Base-by-base conservation (phyloP, 2,888 invertebrate species). In the Philhelius pedissequus region DNA sequence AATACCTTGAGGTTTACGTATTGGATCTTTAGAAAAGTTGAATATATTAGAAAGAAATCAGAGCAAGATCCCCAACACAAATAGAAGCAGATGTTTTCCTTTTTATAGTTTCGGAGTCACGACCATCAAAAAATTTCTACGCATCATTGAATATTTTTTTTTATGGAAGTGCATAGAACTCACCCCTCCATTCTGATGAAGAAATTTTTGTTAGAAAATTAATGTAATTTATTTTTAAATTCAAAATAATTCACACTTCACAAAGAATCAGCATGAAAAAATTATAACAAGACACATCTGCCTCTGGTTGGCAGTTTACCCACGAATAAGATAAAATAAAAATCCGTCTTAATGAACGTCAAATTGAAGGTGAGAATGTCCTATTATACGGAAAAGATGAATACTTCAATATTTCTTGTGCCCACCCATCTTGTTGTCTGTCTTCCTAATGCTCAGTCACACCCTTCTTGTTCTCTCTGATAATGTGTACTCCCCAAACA, bases 281-380 rank as follows among this genome's bases (percentile, higher is more conserved):
- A 52, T 22, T 20, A 20, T 52, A 56, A 56, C 20, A 56, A 38
- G 22, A 52, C 35, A 66, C 79, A 64, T 79, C 74, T 70, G 74
- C 43, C n/a, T 50, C 60, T 74, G 43, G 66, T 82, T 77, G 45
- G 66, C n/a, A 77, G 73, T 82, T 77, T 71, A 77, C 81, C 81
- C 82, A 82, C 82, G 82, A 82, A 52, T 27, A 18, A 11, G 52
- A 27, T 20, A 25, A 30, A 30, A n/a, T n/a, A n/a, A 62, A 71
- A 77, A 77, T 70, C 48, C 68, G 15, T 58, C 68, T 62, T 82
- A 82, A 82, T 82, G 82, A 73, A 78, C 48, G 68, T 64, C 82
- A 73, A 82, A 82, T 82, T 74, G 82, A 18, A 82, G 78, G 82
- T 70, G 64, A 62, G 56, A 81, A 64, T 73, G 77, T 68, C 60